Conservation (phyloP, 2,797 vertebrate species). For the Corythornis leucogaster region DNA sequence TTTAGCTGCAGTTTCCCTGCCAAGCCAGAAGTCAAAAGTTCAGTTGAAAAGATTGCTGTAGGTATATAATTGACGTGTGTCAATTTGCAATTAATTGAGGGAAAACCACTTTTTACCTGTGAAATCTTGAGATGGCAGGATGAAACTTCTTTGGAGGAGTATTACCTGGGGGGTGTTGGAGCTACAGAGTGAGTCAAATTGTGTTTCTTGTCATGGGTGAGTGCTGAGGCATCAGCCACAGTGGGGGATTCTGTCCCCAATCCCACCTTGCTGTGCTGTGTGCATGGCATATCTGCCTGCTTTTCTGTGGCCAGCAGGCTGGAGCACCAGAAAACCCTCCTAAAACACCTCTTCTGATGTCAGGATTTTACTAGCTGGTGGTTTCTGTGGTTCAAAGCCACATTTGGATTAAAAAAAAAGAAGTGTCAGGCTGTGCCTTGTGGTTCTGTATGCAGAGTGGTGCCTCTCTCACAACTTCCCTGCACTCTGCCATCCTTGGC, state of each 20-base stretch:
- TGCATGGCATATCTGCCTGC: background rate
- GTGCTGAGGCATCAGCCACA: rapidly evolving
- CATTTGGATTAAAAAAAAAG: background rate
- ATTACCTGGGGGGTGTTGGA: too few species aligned
- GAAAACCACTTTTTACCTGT: background rate
- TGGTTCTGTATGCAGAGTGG: background rate
- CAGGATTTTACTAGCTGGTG: background rate
- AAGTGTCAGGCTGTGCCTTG: background rate
- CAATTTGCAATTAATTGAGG: background rate
- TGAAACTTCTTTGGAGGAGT: background rate
- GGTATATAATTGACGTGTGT: background rate
- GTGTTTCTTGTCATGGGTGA: rapidly evolving
- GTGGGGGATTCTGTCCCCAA: background rate
- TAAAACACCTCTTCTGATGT: background rate
- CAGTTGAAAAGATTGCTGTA: background rate
- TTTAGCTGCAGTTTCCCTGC: background rate
- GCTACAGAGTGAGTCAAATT: background rate
- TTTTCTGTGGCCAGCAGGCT: background rate
- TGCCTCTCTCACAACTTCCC: background rate
- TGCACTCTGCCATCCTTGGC: background rate
- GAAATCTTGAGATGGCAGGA: background rate
- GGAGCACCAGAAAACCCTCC: background rate
- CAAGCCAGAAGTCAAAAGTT: background rate
- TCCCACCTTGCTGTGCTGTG: background rate
- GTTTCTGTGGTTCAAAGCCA: background rate